These are phyloP conservation scores for Pipa parva DNA, from an alignment of 2,113 vertebrate species.

Conservation along the genomic window DNA sequence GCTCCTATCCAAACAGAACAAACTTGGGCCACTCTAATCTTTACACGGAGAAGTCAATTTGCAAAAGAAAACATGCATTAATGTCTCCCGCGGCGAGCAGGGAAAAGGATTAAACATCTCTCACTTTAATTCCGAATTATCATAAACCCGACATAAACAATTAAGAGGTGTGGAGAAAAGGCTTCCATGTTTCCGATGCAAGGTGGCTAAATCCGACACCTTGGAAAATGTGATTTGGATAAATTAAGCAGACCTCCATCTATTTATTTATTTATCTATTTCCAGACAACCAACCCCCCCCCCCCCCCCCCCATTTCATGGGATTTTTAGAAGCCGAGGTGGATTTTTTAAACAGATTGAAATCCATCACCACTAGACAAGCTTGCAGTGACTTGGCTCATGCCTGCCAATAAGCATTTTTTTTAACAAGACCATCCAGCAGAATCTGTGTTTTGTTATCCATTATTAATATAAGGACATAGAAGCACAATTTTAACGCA, in stretches of 20 bases:
- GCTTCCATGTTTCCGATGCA: constrained; percentile 28
- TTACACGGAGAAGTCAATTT: constrained; percentile 41
- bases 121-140: constrained; percentile 21
- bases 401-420: neutral
- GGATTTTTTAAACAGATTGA: neutral
- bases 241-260: constrained; percentile 19
- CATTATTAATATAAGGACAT: neutral
- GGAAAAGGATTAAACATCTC: constrained; percentile 35
- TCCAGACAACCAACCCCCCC: too few species aligned
- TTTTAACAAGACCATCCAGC: too few species aligned
- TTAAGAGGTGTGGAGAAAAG: constrained; percentile 40
- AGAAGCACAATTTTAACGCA: neutral
- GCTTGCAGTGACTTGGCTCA: neutral
- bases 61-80: constrained; percentile 42
- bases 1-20: constrained; percentile 38
- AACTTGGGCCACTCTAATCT: constrained; percentile 37
- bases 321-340: neutral
- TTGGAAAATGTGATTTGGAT: constrained; percentile 41
- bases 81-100: constrained; percentile 40
- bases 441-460: neutral
- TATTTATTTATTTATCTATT: constrained; percentile 18
- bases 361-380: neutral
- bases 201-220: constrained; percentile 38
- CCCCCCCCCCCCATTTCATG: too few species aligned
- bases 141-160: constrained; percentile 43